phyloP scores from a whole-genome alignment of 2,797 vertebrate genomes.

The Danio tinwini region DNA sequence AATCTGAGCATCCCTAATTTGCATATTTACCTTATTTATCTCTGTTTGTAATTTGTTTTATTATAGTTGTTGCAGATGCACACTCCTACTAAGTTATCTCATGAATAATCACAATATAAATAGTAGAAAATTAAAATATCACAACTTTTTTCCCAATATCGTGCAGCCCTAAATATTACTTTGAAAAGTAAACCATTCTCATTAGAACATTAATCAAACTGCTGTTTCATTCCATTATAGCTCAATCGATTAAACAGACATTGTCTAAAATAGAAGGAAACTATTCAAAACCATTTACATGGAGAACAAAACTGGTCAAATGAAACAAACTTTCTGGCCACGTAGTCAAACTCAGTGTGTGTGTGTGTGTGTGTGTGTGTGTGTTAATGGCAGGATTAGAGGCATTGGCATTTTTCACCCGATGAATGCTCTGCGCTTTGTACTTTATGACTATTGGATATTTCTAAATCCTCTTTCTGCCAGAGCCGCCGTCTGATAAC shows the following conservation, averaged over 20 bases:
- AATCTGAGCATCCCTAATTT: no score
- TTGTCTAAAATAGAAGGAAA: background rate
- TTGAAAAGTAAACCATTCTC: background rate
- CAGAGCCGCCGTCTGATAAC: constrained; percentile 1
- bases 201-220: background rate
- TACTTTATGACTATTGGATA: constrained; percentile 28
- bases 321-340: no score
- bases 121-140: no score
- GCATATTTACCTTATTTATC: no score
- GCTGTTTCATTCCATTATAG: background rate
- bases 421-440: background rate
- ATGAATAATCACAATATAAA: no score
- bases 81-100: no score
- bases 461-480: background rate
- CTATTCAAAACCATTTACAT: background rate
- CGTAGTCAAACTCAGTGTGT: no score
- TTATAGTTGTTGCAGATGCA: no score
- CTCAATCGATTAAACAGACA: background rate
- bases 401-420: constrained; percentile 5
- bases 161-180: no score
- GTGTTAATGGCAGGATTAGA: constrained; percentile 29
- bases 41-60: no score
- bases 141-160: no score
- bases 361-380: background rate
- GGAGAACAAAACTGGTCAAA: background rate